phyloP scores from a whole-genome alignment of 1,140 invertebrate genomes.

The Alviniconcha marisindica region DNA sequence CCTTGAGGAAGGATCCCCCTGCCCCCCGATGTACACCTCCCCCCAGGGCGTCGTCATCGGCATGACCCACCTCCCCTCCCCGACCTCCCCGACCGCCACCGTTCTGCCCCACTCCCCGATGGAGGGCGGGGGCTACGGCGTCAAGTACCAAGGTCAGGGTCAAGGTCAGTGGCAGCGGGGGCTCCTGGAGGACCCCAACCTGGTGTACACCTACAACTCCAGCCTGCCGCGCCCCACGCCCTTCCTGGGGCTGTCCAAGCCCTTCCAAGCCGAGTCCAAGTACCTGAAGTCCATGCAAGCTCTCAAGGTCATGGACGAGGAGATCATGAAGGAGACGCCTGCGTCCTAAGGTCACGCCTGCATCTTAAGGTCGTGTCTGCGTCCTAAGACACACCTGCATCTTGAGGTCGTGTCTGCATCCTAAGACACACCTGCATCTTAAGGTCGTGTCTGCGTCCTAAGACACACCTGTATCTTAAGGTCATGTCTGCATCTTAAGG shows the following conservation, averaged over 20 bases:
- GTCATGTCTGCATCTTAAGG: neutral
- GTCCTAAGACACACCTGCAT: neutral
- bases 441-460: neutral
- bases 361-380: neutral
- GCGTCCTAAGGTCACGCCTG: neutral
- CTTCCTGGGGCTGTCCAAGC: slow-evolving; percentile 48
- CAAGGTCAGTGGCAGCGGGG: slow-evolving; percentile 9
- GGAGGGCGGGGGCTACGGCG: slow-evolving; percentile 21
- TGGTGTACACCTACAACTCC: slow-evolving; percentile 45
- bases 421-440: neutral
- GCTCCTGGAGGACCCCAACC: slow-evolving; percentile 26
- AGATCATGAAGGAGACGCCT: slow-evolving; percentile 44
- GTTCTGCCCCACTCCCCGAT: slow-evolving; percentile 25
- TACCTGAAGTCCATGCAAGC: slow-evolving; percentile 44
- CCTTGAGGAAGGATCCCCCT: slow-evolving; percentile 47
- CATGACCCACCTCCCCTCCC: slow-evolving; percentile 44
- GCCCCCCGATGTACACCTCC: slow-evolving; percentile 40
- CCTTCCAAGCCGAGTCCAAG: slow-evolving; percentile 48
- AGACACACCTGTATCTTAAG: neutral
- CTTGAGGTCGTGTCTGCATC: neutral
- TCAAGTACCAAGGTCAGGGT: neutral
- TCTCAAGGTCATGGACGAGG: slow-evolving; percentile 44
- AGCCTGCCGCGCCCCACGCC: slow-evolving; percentile 43
- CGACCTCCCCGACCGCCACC: slow-evolving; percentile 15
- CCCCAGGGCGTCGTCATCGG: slow-evolving; percentile 39